Conservation (phyloP, 2,113 vertebrate species). For the Ovis aries region DNA sequence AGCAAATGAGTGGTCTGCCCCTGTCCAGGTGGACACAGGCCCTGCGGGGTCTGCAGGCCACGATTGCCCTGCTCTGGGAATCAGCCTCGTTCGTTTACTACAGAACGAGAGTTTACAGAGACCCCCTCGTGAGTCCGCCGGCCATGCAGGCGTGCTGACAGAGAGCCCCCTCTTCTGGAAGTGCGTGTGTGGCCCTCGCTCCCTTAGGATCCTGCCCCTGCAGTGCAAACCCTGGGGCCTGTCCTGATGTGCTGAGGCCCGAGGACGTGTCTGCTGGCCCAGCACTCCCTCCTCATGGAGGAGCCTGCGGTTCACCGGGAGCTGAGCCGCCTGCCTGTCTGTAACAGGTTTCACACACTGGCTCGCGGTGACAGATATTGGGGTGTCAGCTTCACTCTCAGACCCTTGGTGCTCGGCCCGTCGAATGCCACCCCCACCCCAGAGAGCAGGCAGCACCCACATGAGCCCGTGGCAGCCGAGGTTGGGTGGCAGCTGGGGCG, state of each 20-base stretch:
- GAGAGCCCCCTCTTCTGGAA: too few relatives aligned
- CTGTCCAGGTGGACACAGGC: background rate
- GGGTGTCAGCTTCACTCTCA: too few relatives aligned
- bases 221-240: background rate
- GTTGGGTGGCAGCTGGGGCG: too few relatives aligned
- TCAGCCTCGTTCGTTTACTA: fast-evolving
- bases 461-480: background rate
- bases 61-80: fast-evolving
- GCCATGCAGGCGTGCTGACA: background rate
- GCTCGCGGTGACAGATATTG: too few relatives aligned
- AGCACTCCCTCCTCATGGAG: background rate
- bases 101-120: background rate
- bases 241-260: background rate
- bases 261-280: background rate
- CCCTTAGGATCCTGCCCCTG: too few relatives aligned
- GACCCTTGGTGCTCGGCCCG: fast-evolving
- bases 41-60: background rate
- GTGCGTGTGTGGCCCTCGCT: too few relatives aligned
- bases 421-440: background rate
- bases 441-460: fast-evolving
- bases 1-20: too few relatives aligned
- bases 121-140: fast-evolving
- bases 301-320: background rate
- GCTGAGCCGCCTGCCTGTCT: background rate
- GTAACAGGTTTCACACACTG: fast-evolving